A percentile compares a stretch with the other conserved stretches of the same genome.
phyloP scores from a whole-genome alignment of 2,888 invertebrate genomes.

The Ophion ellenae region DNA sequence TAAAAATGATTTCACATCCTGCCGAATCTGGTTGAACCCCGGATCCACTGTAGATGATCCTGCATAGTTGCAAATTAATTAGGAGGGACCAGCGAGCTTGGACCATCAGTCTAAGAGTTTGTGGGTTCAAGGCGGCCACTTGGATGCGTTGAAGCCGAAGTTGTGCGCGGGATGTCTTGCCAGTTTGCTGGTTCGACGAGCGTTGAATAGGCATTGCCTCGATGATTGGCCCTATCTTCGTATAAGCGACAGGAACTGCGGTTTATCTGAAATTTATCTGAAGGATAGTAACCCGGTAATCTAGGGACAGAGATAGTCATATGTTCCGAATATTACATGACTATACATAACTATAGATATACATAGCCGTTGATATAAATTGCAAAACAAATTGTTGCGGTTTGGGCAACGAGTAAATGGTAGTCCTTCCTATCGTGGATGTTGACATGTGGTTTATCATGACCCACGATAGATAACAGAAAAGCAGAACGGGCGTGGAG shows the following conservation, averaged over 20 bases:
- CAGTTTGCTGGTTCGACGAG: constrained; percentile 72
- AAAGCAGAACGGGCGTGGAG: not conserved
- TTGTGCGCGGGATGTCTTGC: constrained; percentile 74
- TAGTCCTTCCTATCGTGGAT: not conserved
- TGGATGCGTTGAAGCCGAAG: constrained; percentile 32
- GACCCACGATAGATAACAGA: not conserved
- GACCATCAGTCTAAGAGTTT: constrained; percentile 47
- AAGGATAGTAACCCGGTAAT: constrained; percentile 80
- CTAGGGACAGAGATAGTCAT: constrained; percentile 69
- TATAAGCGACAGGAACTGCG: constrained; percentile 66
- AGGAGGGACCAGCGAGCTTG: constrained; percentile 76
- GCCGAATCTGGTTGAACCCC: not conserved
- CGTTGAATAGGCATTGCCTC: constrained; percentile 75
- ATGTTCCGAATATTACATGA: constrained; percentile 1
- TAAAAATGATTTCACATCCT: not conserved
- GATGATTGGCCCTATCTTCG: constrained; percentile 80
- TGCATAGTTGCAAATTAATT: constrained; percentile 80
- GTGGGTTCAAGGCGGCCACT: constrained; percentile 41
- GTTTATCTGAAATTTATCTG: constrained; percentile 15
- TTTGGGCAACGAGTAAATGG: not conserved
- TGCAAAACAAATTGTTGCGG: not conserved
- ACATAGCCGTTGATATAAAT: not conserved
- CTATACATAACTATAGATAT: not conserved
- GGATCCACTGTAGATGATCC: constrained; percentile 17
- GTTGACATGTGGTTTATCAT: not conserved